Conservation (phyloP, 2,113 vertebrate genomes). For the Zapus hudsonius region DNA sequence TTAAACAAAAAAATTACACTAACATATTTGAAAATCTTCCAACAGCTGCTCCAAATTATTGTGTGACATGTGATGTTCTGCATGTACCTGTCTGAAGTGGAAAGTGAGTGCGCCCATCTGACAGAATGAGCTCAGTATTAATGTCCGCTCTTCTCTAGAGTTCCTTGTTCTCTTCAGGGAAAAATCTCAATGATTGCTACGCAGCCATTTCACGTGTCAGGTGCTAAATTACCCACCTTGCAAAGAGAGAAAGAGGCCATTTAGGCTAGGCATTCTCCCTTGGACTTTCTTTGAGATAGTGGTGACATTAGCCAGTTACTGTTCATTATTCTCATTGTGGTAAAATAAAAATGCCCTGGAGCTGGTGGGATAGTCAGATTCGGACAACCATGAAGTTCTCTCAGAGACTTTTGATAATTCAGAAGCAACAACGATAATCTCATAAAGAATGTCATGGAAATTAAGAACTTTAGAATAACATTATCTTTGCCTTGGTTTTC, state of each 20-base stretch:
- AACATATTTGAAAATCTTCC: constrained; percentile 65
- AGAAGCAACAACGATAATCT: background rate
- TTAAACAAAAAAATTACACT: constrained; percentile 50
- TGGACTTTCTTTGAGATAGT: background rate
- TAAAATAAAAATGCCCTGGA: background rate
- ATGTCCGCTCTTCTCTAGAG: constrained; percentile 5
- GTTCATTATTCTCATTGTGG: background rate
- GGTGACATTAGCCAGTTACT: background rate
- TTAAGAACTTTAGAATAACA: background rate
- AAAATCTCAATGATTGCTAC: background rate
- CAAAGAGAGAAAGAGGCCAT: background rate
- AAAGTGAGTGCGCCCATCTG: constrained; percentile 49
- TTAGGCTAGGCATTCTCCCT: background rate
- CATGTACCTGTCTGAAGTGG: constrained; percentile 42
- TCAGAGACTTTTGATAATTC: constrained; percentile 16
- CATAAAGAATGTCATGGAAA: background rate
- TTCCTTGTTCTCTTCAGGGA: constrained; percentile 45
- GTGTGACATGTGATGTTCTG: constrained; percentile 48
- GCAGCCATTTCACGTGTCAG: background rate
- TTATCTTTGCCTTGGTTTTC: background rate
- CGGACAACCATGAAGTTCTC: background rate
- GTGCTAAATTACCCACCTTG: background rate
- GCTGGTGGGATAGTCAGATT: background rate
- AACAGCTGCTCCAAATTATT: constrained; percentile 66
- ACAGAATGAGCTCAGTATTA: constrained; percentile 58